Base-by-base conservation (phyloP, 2,113 vertebrate species). In the Otocyon megalotis region DNA sequence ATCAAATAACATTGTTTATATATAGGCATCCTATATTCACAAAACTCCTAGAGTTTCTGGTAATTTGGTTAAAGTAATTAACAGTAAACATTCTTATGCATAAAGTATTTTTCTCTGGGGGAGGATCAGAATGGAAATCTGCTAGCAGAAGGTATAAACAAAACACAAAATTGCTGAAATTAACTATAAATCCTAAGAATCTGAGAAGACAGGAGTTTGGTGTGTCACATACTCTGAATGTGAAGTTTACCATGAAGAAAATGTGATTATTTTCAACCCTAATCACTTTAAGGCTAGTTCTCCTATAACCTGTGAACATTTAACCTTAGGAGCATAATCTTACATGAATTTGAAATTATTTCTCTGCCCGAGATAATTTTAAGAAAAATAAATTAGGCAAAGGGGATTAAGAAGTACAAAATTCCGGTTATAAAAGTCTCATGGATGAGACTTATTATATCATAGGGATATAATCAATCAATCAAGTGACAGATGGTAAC, bases 51-150 rank as follows among this genome's bases (percentile, higher is more conserved):
- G 3, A 35, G 5, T 89, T 92, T 86, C 50, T 91, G 37, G 6
- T 71, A 92, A 76, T 95, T 50, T 90, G 4, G 15, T 37, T 71
- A 76, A 60, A 85, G 43, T 84, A 90, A 92, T 83, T 77, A 72
- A 95, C 12, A 79, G 54, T 91, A 91, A 90, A 80, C 6, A 37
- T 85, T 94, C 35, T 88, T 67, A 65, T 67, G 58, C 30, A 71
- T 88, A 83, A 83, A 15, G 1, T 63, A 53, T 84, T 65, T 76
- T 69, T 77, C 26, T 79, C 17, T 65, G 8, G 14, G 3, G 20
- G 20, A 82, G 2, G 4, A 76, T 60, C 11, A 92, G 11, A 83
- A 48, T 5, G 63, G 30, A 93, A 76, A 79, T 48, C 9, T 62
- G 6, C 1, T 56, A 87, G 43, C 10, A 74, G 17, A 96, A 90